phyloP scores from a whole-genome alignment of 2,888 invertebrate species.

The Lithosia quadra region DNA sequence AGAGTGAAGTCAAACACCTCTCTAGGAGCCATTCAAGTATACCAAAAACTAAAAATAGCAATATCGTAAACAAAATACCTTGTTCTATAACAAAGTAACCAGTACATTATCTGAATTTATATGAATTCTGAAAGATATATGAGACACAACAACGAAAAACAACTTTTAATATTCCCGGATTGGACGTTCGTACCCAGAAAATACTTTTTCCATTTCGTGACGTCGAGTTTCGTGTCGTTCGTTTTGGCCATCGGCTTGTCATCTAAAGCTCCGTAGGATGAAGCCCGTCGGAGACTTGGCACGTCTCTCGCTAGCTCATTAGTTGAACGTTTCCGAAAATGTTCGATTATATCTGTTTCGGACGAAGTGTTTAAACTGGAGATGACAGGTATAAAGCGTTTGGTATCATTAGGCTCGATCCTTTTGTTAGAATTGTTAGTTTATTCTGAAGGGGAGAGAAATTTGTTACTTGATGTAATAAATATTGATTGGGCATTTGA shows the following conservation, averaged over 20 bases:
- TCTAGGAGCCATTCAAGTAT: not conserved
- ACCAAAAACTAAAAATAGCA: not conserved
- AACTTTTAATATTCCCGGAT: conserved; percentile 34
- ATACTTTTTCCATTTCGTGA: conserved; percentile 43
- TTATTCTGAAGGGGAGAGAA: not conserved
- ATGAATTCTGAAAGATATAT: conserved; percentile 4
- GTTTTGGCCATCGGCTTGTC: conserved; percentile 49
- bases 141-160: conserved; percentile 6
- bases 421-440: conserved; percentile 8
- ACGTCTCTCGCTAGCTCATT: conserved; percentile 47
- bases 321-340: conserved; percentile 29
- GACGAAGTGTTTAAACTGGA: conserved; percentile 13
- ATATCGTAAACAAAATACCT: not conserved
- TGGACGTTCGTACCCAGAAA: conserved; percentile 28
- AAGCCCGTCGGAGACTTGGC: conserved; percentile 32
- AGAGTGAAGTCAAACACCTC: not conserved
- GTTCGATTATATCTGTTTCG: conserved; percentile 23
- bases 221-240: conserved; percentile 38
- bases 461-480: not conserved
- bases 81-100: not conserved
- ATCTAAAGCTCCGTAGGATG: conserved; percentile 26
- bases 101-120: not conserved
- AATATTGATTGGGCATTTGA: not conserved
- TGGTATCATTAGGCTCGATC: not conserved
- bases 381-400: conserved; percentile 20